Percentiles rank a stretch among this genome's conserved stretches.
Evolutionary conservation across 1,140 invertebrate species (phyloP).

Genomic region (Hycleus cichorii): DNA sequence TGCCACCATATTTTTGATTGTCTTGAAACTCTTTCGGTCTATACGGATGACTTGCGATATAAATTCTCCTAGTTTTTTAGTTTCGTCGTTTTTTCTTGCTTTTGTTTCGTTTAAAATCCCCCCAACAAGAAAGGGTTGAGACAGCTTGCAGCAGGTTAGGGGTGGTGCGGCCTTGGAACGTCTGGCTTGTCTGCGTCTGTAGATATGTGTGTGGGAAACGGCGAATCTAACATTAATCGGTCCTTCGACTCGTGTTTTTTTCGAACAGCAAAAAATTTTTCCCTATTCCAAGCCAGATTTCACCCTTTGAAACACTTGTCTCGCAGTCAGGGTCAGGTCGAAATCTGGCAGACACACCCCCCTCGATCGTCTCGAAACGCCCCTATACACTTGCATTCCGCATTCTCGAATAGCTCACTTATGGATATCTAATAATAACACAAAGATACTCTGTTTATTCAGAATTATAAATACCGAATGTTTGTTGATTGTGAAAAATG

Average conservation of each 20-base stretch:
- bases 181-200: constrained; percentile 11
- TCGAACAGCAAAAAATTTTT: too few relatives aligned
- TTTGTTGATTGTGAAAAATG: too few relatives aligned
- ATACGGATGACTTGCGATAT: constrained; percentile 27
- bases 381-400: constrained; percentile 26
- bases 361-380: constrained; percentile 1
- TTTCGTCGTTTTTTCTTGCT: too few relatives aligned
- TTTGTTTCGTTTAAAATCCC: too few relatives aligned
- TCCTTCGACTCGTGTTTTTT: constrained; percentile 20
- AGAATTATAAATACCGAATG: too few relatives aligned
- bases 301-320: constrained; percentile 32
- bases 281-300: constrained; percentile 19
- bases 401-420: constrained; percentile 17
- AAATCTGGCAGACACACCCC: constrained; percentile 27
- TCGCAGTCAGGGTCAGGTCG: constrained; percentile 30
- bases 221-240: constrained; percentile 19
- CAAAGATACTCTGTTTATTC: too few relatives aligned
- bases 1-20: constrained; percentile 2
- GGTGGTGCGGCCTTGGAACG: constrained; percentile 22
- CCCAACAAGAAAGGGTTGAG: constrained; percentile 20
- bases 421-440: too few relatives aligned
- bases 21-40: too few relatives aligned
- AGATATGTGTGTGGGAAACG: constrained; percentile 17
- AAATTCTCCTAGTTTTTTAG: not conserved
- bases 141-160: constrained; percentile 19